Percentiles rank a stretch among this genome's conserved stretches.
phyloP scores from a whole-genome alignment of 2,888 invertebrate species.

The Eupithecia exiguata region DNA sequence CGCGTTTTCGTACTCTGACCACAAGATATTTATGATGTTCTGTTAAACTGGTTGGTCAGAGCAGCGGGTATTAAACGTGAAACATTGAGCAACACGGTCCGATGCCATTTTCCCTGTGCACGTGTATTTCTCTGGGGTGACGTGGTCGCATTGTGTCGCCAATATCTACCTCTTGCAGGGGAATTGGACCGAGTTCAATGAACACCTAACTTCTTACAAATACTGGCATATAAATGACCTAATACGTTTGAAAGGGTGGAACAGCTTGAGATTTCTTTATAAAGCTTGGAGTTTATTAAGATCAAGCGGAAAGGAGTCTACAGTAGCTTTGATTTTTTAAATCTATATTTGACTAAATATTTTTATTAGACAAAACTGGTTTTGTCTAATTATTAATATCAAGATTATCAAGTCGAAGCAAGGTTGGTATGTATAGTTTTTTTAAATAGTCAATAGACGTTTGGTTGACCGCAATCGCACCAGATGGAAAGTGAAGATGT shows the following conservation, averaged over 20 bases:
- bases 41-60: background rate
- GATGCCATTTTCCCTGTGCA: conserved; percentile 53
- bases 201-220: conserved; percentile 22
- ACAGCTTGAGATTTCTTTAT: conserved; percentile 7
- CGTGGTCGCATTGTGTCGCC: conserved; percentile 50
- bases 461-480: too few species aligned
- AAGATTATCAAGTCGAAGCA: too few species aligned
- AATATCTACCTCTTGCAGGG: conserved; percentile 21
- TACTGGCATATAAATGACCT: conserved; percentile 15
- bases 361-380: background rate
- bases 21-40: background rate
- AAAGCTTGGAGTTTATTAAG: background rate
- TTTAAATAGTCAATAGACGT: too few species aligned
- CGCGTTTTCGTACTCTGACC: background rate
- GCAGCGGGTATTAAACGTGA: background rate
- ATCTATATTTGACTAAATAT: too few species aligned
- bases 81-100: conserved; percentile 18
- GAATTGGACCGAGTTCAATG: conserved; percentile 28
- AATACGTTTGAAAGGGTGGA: conserved; percentile 8
- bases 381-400: background rate
- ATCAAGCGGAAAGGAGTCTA: background rate
- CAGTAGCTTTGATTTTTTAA: background rate
- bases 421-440: background rate
- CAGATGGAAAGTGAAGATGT: too few species aligned
- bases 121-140: conserved; percentile 61